phyloP scores from a whole-genome alignment of 2,113 vertebrate genomes.

The Muntiacus reevesi region DNA sequence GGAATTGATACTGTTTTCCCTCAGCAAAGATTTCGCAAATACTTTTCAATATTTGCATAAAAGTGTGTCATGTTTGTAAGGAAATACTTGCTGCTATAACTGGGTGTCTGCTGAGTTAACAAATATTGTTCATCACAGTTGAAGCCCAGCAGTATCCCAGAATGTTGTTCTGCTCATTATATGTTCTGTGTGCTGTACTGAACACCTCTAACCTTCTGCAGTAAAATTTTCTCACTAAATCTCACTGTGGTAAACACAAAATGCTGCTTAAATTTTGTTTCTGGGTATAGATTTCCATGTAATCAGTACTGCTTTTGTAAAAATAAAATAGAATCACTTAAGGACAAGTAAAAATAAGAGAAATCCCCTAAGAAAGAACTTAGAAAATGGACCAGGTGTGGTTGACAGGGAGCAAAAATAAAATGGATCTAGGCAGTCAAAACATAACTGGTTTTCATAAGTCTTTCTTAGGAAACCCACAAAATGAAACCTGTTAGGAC shows the following conservation, averaged over 20 bases:
- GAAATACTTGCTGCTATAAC: background rate
- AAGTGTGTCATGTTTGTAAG: background rate
- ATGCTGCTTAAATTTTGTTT: background rate
- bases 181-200: background rate
- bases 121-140: background rate
- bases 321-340: background rate
- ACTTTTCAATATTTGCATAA: background rate
- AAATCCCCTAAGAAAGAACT: background rate
- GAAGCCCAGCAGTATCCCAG: background rate
- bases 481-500: background rate
- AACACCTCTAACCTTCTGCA: background rate
- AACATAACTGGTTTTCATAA: background rate
- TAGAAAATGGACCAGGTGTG: background rate
- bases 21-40: background rate
- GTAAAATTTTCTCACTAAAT: background rate
- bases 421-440: background rate
- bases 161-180: background rate
- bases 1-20: background rate
- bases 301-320: background rate
- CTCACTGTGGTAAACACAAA: background rate
- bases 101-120: background rate
- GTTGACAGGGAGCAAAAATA: background rate
- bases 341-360: background rate
- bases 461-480: background rate
- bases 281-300: background rate